Percentiles rank a stretch among this genome's conserved stretches.
Evolutionary conservation across 37 sponge, comb jelly and placozoan genomes (phyloP).

Genomic region (Ianthella basta): DNA sequence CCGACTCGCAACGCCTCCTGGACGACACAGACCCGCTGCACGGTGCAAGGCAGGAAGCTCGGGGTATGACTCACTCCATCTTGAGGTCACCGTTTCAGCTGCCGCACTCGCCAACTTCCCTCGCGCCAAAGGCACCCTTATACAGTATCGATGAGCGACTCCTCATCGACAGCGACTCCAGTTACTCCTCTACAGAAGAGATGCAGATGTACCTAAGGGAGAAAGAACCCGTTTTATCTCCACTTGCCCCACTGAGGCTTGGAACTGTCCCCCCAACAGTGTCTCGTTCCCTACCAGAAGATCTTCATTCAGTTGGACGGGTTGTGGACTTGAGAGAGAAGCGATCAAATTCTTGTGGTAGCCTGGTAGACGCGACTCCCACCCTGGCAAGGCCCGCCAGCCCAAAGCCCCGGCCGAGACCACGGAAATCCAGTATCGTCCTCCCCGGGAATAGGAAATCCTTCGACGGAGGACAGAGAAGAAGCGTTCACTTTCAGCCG

Average conservation of each 20-base stretch:
- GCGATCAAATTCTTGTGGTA: neutral
- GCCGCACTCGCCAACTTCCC: neutral
- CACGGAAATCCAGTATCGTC: slow-evolving; percentile 70
- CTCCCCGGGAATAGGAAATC: neutral
- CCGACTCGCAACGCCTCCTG: neutral
- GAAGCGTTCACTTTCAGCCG: slow-evolving; percentile 78
- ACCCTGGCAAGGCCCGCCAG: slow-evolving; percentile 4
- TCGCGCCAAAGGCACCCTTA: neutral
- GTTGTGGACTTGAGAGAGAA: neutral
- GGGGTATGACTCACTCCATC: neutral
- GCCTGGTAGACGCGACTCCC: neutral
- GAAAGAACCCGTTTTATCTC: neutral
- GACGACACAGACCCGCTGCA: neutral
- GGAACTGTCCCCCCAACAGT: neutral
- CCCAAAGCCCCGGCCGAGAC: slow-evolving; percentile 43
- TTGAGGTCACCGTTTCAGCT: neutral
- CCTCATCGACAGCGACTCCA: slow-evolving; percentile 31
- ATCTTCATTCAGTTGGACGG: neutral
- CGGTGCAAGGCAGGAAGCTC: neutral
- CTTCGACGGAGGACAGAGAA: slow-evolving; percentile 1
- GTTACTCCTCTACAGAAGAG: slow-evolving; percentile 36
- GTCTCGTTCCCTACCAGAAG: neutral
- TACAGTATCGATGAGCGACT: slow-evolving; percentile 8
- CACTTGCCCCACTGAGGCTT: neutral
- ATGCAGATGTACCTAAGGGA: slow-evolving; percentile 2